Evolutionary conservation across 30 jellyfish, hydroid and myxozoan species (phyloP).

Genomic region (Clytia hemisphaerica): DNA sequence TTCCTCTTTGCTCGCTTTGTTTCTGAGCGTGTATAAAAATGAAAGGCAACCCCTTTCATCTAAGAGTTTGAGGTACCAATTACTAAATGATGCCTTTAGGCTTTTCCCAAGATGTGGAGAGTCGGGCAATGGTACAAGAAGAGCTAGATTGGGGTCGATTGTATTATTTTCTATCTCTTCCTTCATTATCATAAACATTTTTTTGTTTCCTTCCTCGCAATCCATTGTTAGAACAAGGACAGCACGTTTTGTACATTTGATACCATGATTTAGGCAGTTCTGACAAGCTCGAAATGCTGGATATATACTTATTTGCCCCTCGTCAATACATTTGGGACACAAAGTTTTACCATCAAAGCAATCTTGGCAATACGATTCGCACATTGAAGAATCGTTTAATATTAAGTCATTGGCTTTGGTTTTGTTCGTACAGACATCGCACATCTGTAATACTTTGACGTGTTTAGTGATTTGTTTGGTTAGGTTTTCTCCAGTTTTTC

Average conservation of each 20-base stretch:
- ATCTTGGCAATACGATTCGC: constrained; percentile 2
- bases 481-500: constrained; percentile 26
- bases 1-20: no score
- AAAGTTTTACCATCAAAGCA: constrained; percentile 1
- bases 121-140: constrained; percentile 11
- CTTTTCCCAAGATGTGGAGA: no score
- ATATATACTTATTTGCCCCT: background rate
- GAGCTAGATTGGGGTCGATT: constrained; percentile 14
- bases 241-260: constrained; percentile 5
- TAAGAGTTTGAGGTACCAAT: constrained; percentile 31
- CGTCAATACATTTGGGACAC: background rate
- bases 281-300: constrained; percentile 17
- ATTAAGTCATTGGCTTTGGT: no score
- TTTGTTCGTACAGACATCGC: no score
- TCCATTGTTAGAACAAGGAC: no score
- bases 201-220: constrained; percentile 23
- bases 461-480: background rate
- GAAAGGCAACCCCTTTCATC: constrained; percentile 6
- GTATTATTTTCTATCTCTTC: background rate
- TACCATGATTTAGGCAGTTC: constrained; percentile 15
- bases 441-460: no score
- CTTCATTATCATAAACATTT: background rate
- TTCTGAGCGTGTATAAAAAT: no score
- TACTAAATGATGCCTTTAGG: constrained; percentile 9
- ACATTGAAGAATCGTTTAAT: no score